Base-by-base conservation (phyloP, 2,113 vertebrate genomes). In the Tetrao urogallus region DNA sequence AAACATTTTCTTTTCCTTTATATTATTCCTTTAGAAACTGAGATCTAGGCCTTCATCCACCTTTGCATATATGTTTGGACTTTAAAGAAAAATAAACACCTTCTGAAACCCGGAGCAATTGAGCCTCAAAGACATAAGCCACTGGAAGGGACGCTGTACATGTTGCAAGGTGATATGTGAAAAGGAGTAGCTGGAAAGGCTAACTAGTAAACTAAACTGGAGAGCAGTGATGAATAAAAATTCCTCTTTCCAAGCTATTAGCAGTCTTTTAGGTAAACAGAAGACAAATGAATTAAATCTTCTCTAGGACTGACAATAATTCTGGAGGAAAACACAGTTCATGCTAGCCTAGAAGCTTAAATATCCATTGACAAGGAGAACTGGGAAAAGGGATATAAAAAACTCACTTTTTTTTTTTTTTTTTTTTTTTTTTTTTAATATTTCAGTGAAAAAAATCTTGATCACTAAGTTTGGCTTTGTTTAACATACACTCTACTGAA, bases 81-180 rank as follows among this genome's bases (percentile, higher is more conserved):
- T 81, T 93, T 40, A 78, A 88, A 71, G 54, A 63, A 89, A 94
- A 95, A 85, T 75, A 90, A 93, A 83, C 56, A 73, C 34, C 20
- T 76, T 57, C 61, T 67, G 60, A 86, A 90, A 95, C 11, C 13
- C 34, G 36, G 20, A 13, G 34, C 20, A 78, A 38, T 8, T 65
- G 15, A 88, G 18, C 12, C 15, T 36, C 56, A 10, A 21, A 4
- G 75, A 36, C 60, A 61, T 6, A 73, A 47, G n/a, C 24, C 63
- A 56, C 38, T 77, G 67, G 28, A 83, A 94, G 13, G 11, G 34
- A 86, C 45, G 32, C 25, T 50, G 20, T 66, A 60, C 56, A 38
- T 83, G 6, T 40, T 77, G 42, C 28, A 83, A 80, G 42, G 63
- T 63, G 52, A 19, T 70, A 60, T 34, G 19, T 86, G 88, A 77